Base-by-base conservation (phyloP, 2,797 vertebrate species). In the Chloroceryle amazona region DNA sequence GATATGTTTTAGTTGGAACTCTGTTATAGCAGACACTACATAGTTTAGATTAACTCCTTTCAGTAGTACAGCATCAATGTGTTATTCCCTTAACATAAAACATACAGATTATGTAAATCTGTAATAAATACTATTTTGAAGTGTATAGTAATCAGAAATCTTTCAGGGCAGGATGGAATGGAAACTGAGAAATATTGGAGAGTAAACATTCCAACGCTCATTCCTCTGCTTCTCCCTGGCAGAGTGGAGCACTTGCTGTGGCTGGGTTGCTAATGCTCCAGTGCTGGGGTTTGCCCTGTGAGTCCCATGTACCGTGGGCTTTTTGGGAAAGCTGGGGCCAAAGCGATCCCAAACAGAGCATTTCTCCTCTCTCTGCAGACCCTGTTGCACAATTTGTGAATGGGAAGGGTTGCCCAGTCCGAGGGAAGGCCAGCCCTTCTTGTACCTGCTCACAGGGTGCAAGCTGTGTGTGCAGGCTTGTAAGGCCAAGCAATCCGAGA, bases 141-240 rank as follows among this genome's bases (percentile, higher is more conserved):
- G 95, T 96, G 97, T 96, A 95, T 96, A 95, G 97, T 96, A 96
- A 97, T 97, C 94, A 97, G 96, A 97, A 97, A 97, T 95, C 91
- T 97, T 96, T 95, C 95, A 96, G 90, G 91, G 96, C 97, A 97
- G 95, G 95, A 94, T 93, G 92, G 96, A 93, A 91, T 94, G 90
- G 97, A 96, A 97, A 93, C 93, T 89, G 91, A 96, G 95, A 96
- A 97, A 86, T 93, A 87, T 94, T 95, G 94, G 93, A 95, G 87
- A 93, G 96, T 96, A 95, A 98, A 97, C 72, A 95, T 96, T 72
- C 96, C 93, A 85, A 44, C 83, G 89, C 94, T 97, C 96, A 93
- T 85, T 96, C 97, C 90, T 93, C 93, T 93, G 96, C 92, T 80
- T 87, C 92, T 95, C 91, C 81, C 76, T 86, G 90, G 92, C 90